Evolutionary conservation across 2,888 invertebrate species (phyloP), one percentile per base, ranked within the genome.

Genomic region (Dyspetes luteomarginatus): DNA sequence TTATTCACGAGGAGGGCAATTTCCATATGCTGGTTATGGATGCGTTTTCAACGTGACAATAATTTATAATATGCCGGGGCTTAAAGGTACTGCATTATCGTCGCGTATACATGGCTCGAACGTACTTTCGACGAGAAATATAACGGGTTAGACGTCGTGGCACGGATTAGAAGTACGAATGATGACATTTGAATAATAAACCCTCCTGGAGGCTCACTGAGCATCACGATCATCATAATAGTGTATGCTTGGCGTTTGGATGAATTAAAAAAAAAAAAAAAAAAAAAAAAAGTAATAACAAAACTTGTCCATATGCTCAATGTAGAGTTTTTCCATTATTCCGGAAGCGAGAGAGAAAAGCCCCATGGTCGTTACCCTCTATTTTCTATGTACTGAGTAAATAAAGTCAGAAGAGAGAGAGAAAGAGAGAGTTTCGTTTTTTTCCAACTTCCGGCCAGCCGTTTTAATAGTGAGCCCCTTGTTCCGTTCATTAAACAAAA

Each of bases 391-490:
- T 24, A 72, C 71, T 22, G 76, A 56, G 72, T 68, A 80, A 80
- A 80, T 62, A 80, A 62, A 76, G 64, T 43, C 64, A n/a, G 30
- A 43, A n/a, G 19, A 15, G 62, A 4, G 50, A 30, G 19, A 50
- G 65, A 30, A 48, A 19, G 28, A 19, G 30, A 22, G 60, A 52
- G 15, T 52, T 55, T 56, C 55, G 55, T 28, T 73, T 73, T 62
- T 68, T 56, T 64, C 43, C 62, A 68, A 68, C 68, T 81, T 81
- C 81, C 81, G 76, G 81, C 81, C 80, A 80, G 73, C 50, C 77
- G 73, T 56, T 81, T 52, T 73, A 67, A 81, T 77, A 81, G 77
- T 68, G 64, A 81, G 64, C 12, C 77, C 77, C 73, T 81, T 81
- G 81, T 81, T 81, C 73, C 64, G 56, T 68, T 56, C 77, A 30